A percentile compares a stretch with the other conserved stretches of the same genome.
phyloP scores from a whole-genome alignment of 2,797 vertebrate genomes.

The Argentina silus region DNA sequence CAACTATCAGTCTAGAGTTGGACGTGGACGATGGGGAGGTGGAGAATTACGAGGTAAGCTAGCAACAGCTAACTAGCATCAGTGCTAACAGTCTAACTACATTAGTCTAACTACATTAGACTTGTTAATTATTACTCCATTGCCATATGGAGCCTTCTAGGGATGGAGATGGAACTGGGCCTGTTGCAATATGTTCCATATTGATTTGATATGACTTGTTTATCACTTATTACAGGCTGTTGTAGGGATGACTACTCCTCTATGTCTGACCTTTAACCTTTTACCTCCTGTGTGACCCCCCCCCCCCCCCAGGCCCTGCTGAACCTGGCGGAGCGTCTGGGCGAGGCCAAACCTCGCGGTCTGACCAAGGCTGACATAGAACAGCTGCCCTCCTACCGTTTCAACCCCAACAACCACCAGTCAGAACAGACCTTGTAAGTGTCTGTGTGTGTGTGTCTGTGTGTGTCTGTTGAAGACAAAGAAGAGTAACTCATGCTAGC shows the following conservation, averaged over 20 bases:
- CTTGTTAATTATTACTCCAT: no score
- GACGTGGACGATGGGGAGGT: slow-evolving; percentile 98
- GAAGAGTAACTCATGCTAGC: no score
- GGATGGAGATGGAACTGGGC: no score
- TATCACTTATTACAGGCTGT: no score
- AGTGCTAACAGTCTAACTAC: not conserved
- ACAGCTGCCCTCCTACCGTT: slow-evolving; percentile 96
- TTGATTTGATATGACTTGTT: no score
- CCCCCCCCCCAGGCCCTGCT: slow-evolving; percentile 83
- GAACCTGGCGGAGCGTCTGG: slow-evolving; percentile 94
- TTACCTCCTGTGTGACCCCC: not conserved
- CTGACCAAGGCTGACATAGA: slow-evolving; percentile 96
- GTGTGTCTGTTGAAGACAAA: not conserved
- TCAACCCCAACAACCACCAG: slow-evolving; percentile 97
- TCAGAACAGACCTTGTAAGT: slow-evolving; percentile 98
- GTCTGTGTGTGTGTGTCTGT: not conserved
- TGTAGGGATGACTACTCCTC: no score
- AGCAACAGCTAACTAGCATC: not conserved
- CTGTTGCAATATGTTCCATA: no score
- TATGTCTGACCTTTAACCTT: slow-evolving; percentile 1
- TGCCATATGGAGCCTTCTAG: no score
- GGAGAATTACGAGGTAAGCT: slow-evolving; percentile 94
- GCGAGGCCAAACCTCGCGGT: slow-evolving; percentile 95
- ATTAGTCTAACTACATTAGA: no score
- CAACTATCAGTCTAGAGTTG: slow-evolving; percentile 93